Conservation (phyloP, 2,113 vertebrate genomes). For the Carollia perspicillata region DNA sequence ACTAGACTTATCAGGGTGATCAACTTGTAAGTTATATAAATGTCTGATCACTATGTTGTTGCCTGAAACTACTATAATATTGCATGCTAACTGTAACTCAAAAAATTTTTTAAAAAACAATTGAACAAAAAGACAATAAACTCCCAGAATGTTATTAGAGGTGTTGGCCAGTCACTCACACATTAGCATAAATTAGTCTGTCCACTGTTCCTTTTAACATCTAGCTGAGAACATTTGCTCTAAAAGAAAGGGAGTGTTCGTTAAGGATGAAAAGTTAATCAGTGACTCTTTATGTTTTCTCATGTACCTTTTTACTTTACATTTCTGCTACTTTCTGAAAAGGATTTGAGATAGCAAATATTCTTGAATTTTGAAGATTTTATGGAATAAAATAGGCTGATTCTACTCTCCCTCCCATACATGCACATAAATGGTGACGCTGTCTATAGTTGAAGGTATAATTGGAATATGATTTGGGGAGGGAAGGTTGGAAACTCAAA, state of each 20-base stretch:
- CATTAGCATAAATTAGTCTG: not conserved
- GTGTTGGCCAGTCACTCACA: not conserved
- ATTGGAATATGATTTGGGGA: not conserved
- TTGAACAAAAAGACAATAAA: not conserved
- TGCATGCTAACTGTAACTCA: not conserved
- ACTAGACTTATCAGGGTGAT: not conserved
- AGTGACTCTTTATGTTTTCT: not conserved
- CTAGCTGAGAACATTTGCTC: not conserved
- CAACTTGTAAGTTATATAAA: not conserved
- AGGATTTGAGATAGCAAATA: not conserved
- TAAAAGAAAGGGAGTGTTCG: not conserved
- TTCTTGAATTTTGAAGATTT: slow-evolving; percentile 4
- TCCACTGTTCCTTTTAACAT: not conserved
- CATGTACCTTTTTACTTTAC: not conserved
- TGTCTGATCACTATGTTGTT: no score
- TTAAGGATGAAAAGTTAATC: not conserved
- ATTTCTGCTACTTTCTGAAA: not conserved
- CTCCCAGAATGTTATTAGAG: not conserved
- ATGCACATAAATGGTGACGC: not conserved
- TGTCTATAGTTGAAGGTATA: not conserved
- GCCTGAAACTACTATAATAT: not conserved
- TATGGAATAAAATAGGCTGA: not conserved
- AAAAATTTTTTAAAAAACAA: not conserved
- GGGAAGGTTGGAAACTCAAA: not conserved
- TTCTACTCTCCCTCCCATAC: not conserved